These are phyloP conservation scores for Heteromurus nitidus DNA, from an alignment of 2,888 invertebrate species.

Conservation along the genomic window DNA sequence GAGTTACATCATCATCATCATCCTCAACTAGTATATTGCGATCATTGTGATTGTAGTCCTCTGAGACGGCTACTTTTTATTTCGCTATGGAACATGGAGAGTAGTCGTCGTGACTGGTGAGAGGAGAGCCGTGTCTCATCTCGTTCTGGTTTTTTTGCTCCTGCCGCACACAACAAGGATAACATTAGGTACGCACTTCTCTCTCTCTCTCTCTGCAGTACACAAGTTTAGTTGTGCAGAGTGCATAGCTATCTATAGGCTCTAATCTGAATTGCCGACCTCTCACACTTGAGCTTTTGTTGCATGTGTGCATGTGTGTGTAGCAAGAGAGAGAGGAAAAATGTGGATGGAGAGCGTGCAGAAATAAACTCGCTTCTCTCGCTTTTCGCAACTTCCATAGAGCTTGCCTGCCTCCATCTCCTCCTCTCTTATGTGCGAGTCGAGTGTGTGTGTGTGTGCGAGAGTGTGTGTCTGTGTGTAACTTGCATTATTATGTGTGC, in stretches of 20 bases:
- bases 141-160: background rate
- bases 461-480: conserved; percentile 26
- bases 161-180: conserved; percentile 60
- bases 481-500: conserved; percentile 21
- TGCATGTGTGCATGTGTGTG: background rate
- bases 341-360: background rate
- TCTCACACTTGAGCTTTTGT: conserved; percentile 45
- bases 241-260: background rate
- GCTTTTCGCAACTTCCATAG: conserved; percentile 61
- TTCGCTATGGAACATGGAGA: conserved; percentile 54
- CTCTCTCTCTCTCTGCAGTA: conserved; percentile 4
- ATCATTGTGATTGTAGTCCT: conserved; percentile 30
- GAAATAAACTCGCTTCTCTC: conserved; percentile 37
- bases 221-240: too few species aligned
- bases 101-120: background rate
- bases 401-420: conserved; percentile 7
- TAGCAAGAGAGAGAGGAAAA: conserved; percentile 24
- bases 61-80: conserved; percentile 19
- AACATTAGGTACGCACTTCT: conserved; percentile 67
- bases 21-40: conserved; percentile 1
- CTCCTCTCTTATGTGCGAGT: background rate
- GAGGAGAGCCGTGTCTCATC: background rate
- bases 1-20: conserved; percentile 33
- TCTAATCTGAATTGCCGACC: conserved; percentile 35
- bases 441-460: conserved; percentile 5